phyloP scores from a whole-genome alignment of 2,888 invertebrate species.

The Portevinia maculata region DNA sequence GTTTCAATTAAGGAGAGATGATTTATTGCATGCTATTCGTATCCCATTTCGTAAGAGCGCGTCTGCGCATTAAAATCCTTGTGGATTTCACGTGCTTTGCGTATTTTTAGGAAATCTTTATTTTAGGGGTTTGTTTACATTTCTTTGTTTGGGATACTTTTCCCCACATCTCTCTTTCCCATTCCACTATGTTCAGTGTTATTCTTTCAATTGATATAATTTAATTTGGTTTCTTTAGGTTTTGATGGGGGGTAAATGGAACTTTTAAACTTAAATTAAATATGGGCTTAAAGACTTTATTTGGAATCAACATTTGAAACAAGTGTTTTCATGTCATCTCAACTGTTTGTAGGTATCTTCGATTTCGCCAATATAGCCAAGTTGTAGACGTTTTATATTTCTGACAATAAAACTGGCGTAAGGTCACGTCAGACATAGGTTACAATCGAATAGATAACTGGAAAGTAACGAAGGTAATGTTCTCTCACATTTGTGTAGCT shows the following conservation, averaged over 20 bases:
- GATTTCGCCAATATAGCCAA: too few species aligned
- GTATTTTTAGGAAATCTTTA: constrained; percentile 38
- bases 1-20: background rate
- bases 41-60: constrained; percentile 34
- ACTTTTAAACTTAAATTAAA: constrained; percentile 24
- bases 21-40: background rate
- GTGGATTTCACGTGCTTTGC: constrained; percentile 62
- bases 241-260: constrained; percentile 53
- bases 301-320: too few species aligned
- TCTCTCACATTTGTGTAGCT: too few species aligned
- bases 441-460: too few species aligned
- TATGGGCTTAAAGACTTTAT: too few species aligned
- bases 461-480: too few species aligned
- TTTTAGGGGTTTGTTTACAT: constrained; percentile 71
- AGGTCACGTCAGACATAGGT: too few species aligned
- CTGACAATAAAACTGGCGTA: too few species aligned
- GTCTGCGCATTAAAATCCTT: constrained; percentile 39
- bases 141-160: constrained; percentile 41
- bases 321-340: too few species aligned
- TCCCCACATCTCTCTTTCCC: constrained; percentile 1
- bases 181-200: constrained; percentile 31
- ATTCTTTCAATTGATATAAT: constrained; percentile 80
- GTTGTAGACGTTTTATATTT: too few species aligned
- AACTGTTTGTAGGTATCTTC: too few species aligned
- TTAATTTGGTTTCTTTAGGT: constrained; percentile 77